Evolutionary conservation across 2,888 invertebrate species (phyloP).

Genomic region (Acleris sparsana): DNA sequence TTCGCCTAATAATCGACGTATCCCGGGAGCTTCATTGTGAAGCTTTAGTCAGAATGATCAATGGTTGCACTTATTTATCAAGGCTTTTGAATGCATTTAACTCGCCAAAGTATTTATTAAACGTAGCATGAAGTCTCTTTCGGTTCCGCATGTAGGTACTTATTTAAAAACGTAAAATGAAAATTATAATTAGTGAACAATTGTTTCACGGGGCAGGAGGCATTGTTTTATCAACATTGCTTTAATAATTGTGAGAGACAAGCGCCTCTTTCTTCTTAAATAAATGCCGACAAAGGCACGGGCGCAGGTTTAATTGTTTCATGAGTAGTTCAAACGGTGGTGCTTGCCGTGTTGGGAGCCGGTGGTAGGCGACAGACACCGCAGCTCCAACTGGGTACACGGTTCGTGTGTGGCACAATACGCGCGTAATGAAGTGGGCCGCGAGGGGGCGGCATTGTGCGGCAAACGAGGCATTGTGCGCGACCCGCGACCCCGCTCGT

Average conservation of each 20-base stretch:
- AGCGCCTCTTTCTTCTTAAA: slow-evolving; percentile 5
- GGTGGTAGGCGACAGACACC: slow-evolving; percentile 66
- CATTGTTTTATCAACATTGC: slow-evolving; percentile 11
- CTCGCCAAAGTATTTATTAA: neutral
- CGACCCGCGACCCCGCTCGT: slow-evolving; percentile 74
- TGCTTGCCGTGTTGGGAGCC: slow-evolving; percentile 50
- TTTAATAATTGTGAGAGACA: slow-evolving; percentile 26
- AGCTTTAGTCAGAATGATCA: slow-evolving; percentile 44
- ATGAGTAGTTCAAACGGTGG: slow-evolving; percentile 15
- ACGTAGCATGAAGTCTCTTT: too few relatives aligned
- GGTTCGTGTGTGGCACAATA: slow-evolving; percentile 70
- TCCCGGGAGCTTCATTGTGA: slow-evolving; percentile 51
- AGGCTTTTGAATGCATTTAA: slow-evolving; percentile 6
- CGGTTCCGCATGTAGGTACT: neutral
- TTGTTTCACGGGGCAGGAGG: slow-evolving; percentile 4
- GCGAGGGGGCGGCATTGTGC: slow-evolving; percentile 79
- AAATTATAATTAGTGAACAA: slow-evolving; percentile 10
- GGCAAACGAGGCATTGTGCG: slow-evolving; percentile 77
- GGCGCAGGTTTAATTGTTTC: slow-evolving; percentile 21
- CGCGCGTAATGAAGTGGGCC: slow-evolving; percentile 82
- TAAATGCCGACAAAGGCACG: slow-evolving; percentile 14
- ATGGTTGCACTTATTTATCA: slow-evolving; percentile 26
- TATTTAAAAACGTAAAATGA: slow-evolving; percentile 3
- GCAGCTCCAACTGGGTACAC: slow-evolving; percentile 52
- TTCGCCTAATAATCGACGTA: slow-evolving; percentile 57